These are phyloP conservation scores for Uria aalge DNA, from an alignment of 2,113 vertebrate species.

Conservation along the genomic window DNA sequence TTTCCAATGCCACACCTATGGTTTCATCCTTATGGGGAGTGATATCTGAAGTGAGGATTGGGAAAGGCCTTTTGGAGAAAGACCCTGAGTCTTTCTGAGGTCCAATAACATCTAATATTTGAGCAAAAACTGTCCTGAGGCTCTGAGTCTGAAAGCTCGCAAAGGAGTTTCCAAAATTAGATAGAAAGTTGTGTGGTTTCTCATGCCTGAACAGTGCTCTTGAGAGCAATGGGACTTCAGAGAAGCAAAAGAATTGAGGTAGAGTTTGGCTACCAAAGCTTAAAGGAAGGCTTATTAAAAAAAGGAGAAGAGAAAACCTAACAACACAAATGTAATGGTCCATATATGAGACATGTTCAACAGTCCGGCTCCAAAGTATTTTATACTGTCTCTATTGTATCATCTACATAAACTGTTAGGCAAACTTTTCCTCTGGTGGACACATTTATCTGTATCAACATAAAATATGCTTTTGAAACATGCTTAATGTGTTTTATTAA, in stretches of 20 bases:
- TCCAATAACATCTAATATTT: neutral
- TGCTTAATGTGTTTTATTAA: constrained; percentile 1
- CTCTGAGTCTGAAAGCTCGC: neutral
- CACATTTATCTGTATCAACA: neutral
- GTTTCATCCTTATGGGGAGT: neutral
- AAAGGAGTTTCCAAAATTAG: neutral
- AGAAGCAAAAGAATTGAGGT: neutral
- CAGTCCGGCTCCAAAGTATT: neutral
- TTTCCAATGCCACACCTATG: neutral
- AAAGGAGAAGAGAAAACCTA: neutral
- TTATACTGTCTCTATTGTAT: neutral
- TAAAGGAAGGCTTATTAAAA: neutral
- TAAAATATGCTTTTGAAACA: neutral
- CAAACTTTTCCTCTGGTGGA: neutral
- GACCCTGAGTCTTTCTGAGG: neutral
- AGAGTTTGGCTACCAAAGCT: neutral
- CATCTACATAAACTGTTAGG: neutral
- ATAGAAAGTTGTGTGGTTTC: neutral
- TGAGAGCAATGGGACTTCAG: neutral
- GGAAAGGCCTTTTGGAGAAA: neutral
- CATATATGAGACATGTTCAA: neutral
- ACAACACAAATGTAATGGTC: neutral
- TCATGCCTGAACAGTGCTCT: neutral
- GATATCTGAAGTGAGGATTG: neutral
- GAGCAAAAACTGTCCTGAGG: neutral